A percentile compares a stretch with the other conserved stretches of the same genome.
These are phyloP conservation scores for Eristalis tenax DNA, from an alignment of 2,888 invertebrate genomes.

Conservation along the genomic window DNA sequence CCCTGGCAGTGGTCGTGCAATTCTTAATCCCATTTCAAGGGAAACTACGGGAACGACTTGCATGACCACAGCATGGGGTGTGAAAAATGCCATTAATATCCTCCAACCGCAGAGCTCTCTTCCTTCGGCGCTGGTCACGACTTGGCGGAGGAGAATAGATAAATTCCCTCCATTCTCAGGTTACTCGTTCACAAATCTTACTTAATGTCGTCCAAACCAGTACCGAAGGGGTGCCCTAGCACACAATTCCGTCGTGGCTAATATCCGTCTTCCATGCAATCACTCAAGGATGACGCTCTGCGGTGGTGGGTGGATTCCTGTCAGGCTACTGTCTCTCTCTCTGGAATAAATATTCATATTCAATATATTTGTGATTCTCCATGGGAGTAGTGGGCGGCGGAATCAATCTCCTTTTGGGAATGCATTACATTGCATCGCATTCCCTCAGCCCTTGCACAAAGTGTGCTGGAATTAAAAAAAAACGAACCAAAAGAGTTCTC, in stretches of 20 bases:
- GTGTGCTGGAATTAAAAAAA: neutral
- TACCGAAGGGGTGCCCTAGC: neutral
- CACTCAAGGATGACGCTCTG: slow-evolving; percentile 48
- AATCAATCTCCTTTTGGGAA: neutral
- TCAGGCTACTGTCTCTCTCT: slow-evolving; percentile 9
- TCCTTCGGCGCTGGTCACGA: neutral
- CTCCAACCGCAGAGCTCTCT: neutral
- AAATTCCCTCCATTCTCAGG: slow-evolving; percentile 49
- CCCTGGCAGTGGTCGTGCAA: neutral
- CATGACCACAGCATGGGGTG: slow-evolving; percentile 37
- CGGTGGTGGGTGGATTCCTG: neutral
- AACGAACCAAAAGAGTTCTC: neutral
- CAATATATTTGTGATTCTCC: slow-evolving; percentile 52
- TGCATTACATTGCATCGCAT: neutral
- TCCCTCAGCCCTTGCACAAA: slow-evolving; percentile 12
- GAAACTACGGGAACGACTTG: neutral
- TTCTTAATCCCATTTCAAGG: neutral
- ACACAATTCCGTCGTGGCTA: neutral
- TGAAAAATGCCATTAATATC: slow-evolving; percentile 54
- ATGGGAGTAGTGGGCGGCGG: slow-evolving; percentile 1
- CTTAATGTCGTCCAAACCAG: slow-evolving; percentile 48
- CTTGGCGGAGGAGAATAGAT: slow-evolving; percentile 18
- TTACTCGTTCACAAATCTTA: slow-evolving; percentile 59
- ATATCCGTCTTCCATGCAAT: slow-evolving; percentile 56
- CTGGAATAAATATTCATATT: slow-evolving; percentile 53